These are phyloP conservation scores for Odontamblyopus rebecca DNA, from an alignment of 2,797 vertebrate genomes.

Conservation along the genomic window DNA sequence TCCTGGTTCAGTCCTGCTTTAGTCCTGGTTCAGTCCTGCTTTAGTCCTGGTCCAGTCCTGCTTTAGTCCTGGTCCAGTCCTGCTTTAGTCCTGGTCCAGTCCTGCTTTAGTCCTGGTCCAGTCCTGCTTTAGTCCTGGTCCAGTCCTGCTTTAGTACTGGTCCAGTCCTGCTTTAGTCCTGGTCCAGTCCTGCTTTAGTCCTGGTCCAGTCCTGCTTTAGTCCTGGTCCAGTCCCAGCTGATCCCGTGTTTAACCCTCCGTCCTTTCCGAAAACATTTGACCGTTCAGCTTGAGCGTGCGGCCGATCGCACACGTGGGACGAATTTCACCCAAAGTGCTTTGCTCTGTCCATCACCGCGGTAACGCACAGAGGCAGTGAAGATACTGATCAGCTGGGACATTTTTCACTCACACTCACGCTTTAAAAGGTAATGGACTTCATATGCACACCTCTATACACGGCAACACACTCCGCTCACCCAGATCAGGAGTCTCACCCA, in stretches of 20 bases:
- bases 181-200: no score
- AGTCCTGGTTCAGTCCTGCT: no score
- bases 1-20: no score
- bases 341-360: slow-evolving; percentile 21
- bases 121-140: no score
- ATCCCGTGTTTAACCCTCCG: background rate
- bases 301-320: slow-evolving; percentile 51
- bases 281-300: slow-evolving; percentile 18
- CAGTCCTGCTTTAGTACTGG: no score
- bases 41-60: no score
- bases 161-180: no score
- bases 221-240: background rate
- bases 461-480: no score
- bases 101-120: no score
- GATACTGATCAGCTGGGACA: background rate
- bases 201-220: background rate
- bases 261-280: background rate
- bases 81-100: no score
- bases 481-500: background rate
- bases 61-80: no score
- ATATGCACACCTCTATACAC: background rate
- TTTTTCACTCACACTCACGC: background rate
- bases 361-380: slow-evolving; percentile 14
- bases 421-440: slow-evolving; percentile 1
- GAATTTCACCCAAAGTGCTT: slow-evolving; percentile 33